phyloP scores from a whole-genome alignment of 2,888 invertebrate species.

The Sarcophaga caerulescens region DNA sequence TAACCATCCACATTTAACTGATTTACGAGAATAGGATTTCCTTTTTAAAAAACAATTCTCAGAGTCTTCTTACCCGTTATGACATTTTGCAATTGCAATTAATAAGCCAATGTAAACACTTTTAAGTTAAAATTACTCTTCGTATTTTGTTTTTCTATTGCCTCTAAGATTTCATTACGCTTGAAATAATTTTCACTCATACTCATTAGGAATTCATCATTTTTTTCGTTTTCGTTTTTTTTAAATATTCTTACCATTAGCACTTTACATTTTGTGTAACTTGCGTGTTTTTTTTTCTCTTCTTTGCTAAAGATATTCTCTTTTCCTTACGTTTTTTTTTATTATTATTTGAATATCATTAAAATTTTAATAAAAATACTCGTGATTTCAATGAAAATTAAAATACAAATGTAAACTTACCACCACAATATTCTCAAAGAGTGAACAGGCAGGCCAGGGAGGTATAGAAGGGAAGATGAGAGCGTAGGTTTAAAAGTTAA shows the following conservation, averaged over 20 bases:
- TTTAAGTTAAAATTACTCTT: no score
- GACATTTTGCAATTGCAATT: no score
- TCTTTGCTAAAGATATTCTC: no score
- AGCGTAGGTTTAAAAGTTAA: constrained; percentile 42
- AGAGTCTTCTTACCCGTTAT: no score
- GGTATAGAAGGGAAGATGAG: no score
- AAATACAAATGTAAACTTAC: constrained; percentile 38
- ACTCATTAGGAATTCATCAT: constrained; percentile 43
- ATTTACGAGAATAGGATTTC: no score
- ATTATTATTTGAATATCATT: constrained; percentile 81
- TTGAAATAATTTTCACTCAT: constrained; percentile 24
- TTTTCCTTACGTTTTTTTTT: constrained; percentile 40
- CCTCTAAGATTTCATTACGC: constrained; percentile 2
- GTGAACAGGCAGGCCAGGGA: no score
- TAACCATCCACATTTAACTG: no score
- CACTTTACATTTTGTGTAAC: constrained; percentile 39
- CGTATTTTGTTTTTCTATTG: no score
- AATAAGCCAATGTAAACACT: no score
- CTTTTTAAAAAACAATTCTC: no score
- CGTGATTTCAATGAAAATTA: constrained; percentile 62
- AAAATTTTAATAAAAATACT: constrained; percentile 76
- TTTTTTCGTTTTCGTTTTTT: constrained; percentile 47
- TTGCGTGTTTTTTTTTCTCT: constrained; percentile 30
- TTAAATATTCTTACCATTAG: constrained; percentile 46
- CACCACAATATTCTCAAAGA: constrained; percentile 6